phyloP scores from a whole-genome alignment of 2,797 vertebrate genomes.

The Coranthus polyacanthus region DNA sequence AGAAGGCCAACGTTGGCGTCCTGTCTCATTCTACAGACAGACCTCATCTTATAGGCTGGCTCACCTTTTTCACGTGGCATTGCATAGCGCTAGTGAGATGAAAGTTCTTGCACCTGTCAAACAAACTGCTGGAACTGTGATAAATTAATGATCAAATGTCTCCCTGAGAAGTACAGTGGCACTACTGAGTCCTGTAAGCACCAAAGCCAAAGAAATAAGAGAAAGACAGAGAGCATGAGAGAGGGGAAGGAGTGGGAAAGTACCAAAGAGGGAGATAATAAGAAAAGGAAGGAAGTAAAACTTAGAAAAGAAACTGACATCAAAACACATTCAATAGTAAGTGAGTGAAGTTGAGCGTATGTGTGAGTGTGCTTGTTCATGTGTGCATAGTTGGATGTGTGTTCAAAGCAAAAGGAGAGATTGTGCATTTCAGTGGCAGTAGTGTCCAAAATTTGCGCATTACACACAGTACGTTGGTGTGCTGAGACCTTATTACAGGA shows the following conservation, averaged over 20 bases:
- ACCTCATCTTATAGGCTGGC: constrained; percentile 19
- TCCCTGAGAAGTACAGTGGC: constrained; percentile 89
- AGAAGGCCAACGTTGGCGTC: background rate
- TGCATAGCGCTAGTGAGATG: constrained; percentile 90
- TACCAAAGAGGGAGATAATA: constrained; percentile 86
- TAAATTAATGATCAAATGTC: constrained; percentile 98
- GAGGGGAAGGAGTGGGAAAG: constrained; percentile 27
- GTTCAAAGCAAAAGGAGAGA: constrained; percentile 66
- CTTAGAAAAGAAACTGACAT: constrained; percentile 32
- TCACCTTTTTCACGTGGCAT: constrained; percentile 72
- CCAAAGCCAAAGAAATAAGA: constrained; percentile 78
- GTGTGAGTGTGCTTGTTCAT: background rate
- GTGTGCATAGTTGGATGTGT: constrained; percentile 41
- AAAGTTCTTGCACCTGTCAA: constrained; percentile 95
- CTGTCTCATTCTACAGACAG: constrained; percentile 2
- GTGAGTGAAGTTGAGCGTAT: background rate
- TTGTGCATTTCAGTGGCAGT: background rate
- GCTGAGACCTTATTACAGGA: background rate
- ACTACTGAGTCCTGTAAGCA: constrained; percentile 88
- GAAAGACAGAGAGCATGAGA: background rate
- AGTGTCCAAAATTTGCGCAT: constrained; percentile 26
- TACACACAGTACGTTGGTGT: background rate
- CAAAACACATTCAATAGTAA: constrained; percentile 29
- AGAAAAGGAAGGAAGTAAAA: constrained; percentile 55
- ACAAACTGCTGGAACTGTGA: constrained; percentile 96